Base-by-base conservation (phyloP, 1,140 invertebrate genomes). In the Chelonus insularis region DNA sequence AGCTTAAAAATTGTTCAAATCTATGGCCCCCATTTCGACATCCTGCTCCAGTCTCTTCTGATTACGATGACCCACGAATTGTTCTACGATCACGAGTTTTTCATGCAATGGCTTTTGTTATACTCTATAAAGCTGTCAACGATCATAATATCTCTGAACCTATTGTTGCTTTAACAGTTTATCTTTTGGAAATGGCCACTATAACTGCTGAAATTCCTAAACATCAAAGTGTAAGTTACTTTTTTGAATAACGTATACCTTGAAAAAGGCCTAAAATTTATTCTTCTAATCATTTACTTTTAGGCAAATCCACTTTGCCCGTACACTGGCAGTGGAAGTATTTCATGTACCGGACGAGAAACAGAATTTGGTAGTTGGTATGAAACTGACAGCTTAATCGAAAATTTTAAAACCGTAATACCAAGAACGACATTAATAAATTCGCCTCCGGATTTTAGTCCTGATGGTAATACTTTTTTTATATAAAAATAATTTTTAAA, bases 21-120 rank as follows among this genome's bases (percentile, higher is more conserved):
- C 88, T 89, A 0, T 95, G 93, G 93, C 92, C 93, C 36, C 93
- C 93, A 0, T 94, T 91, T 74, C 82, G 91, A 50, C 82, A 89
- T 37, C 92, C 93, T 4, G 75, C 84, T 16, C 80, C 85, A 4
- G 85, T 88, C 1, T 84, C 86, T 20, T 72, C 81, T 1, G 85
- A 87, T 1, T 94, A 92, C 62, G 84, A 84, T 50, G 90, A 93
- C 79, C 89, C 92, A 4, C 80, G 89, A 29, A 80, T 85, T 41
- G 85, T 89, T 12, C 73, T 95, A 4, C 86, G 88, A 55, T 89
- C 89, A 23, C 88, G 89, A 69, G 88, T 94, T 20, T 91, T 97
- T 77, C 94, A 97, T 77, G 89, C 91, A 14, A 87, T 94, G 62
- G 84, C 93, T 36, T 88, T 96, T 64, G 88, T 90, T 37, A 89